Conservation (phyloP, 2,888 invertebrate genomes). For the Himalopsyche kuldschensis region DNA sequence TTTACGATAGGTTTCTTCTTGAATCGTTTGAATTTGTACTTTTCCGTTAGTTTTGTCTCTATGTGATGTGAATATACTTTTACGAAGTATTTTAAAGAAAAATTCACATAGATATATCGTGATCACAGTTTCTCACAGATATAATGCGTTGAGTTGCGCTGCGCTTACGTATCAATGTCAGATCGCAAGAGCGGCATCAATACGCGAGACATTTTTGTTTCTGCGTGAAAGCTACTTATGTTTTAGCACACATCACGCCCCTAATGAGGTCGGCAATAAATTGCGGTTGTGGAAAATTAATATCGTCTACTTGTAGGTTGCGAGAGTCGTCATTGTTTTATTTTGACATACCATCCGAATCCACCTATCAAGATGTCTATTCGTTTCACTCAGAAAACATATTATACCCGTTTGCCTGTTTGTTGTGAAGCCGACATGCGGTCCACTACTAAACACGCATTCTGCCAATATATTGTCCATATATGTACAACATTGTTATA, state of each 20-base stretch:
- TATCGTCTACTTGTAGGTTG: neutral
- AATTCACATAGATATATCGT: neutral
- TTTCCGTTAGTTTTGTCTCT: too few relatives aligned
- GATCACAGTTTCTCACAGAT: neutral
- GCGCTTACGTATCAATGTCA: neutral
- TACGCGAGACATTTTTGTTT: constrained; percentile 11
- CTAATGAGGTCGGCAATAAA: constrained; percentile 19
- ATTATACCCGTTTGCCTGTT: neutral
- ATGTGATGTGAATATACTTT: too few relatives aligned
- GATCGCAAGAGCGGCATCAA: constrained; percentile 5
- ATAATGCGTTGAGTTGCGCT: neutral
- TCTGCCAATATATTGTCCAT: neutral
- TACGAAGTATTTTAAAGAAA: neutral
- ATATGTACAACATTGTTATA: neutral
- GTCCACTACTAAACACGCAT: neutral
- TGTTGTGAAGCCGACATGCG: neutral
- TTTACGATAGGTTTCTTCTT: too few relatives aligned
- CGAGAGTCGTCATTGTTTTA: neutral
- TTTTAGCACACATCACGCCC: constrained; percentile 11
- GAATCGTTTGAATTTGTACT: too few relatives aligned
- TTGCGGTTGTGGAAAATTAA: constrained; percentile 21
- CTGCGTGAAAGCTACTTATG: constrained; percentile 16
- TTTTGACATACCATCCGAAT: neutral
- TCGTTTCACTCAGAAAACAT: neutral
- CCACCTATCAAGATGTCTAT: constrained; percentile 3